Evolutionary conservation across 2,888 invertebrate genomes (phyloP).

Genomic region (Acronicta leporina): DNA sequence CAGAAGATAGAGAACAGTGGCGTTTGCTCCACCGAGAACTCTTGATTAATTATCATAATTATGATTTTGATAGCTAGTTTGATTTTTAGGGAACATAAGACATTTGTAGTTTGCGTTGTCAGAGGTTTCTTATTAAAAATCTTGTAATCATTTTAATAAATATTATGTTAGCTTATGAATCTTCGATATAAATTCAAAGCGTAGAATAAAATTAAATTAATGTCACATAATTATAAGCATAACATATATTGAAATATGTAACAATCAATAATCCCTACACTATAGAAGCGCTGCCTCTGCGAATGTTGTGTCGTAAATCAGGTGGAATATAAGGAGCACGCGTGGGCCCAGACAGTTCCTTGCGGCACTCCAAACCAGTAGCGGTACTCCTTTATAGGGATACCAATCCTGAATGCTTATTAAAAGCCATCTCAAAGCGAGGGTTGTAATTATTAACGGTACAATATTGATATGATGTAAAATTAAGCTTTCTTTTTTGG

Average conservation of each 20-base stretch:
- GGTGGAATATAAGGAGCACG: slow-evolving; percentile 58
- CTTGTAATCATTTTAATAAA: no score
- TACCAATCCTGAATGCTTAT: slow-evolving; percentile 39
- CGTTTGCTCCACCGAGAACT: no score
- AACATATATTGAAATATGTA: slow-evolving; percentile 18
- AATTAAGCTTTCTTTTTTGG: slow-evolving; percentile 16
- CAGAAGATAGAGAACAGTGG: no score
- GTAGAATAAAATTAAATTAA: not conserved
- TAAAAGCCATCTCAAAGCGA: slow-evolving; percentile 45
- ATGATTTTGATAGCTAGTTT: no score
- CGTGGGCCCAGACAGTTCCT: slow-evolving; percentile 71
- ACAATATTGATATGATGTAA: slow-evolving; percentile 38
- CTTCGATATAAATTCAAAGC: not conserved
- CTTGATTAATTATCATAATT: no score
- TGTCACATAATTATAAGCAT: not conserved
- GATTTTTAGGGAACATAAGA: no score
- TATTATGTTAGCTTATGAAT: not conserved
- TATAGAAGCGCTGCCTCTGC: slow-evolving; percentile 31
- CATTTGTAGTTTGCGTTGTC: no score
- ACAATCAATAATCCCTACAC: slow-evolving; percentile 28
- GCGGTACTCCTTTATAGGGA: slow-evolving; percentile 63
- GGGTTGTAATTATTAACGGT: slow-evolving; percentile 44
- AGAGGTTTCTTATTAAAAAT: no score
- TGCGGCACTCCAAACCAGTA: slow-evolving; percentile 71
- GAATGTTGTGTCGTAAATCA: slow-evolving; percentile 58